These are phyloP conservation scores for Sinhomidia bicolor DNA, from an alignment of 2,888 invertebrate genomes.

Conservation along the genomic window DNA sequence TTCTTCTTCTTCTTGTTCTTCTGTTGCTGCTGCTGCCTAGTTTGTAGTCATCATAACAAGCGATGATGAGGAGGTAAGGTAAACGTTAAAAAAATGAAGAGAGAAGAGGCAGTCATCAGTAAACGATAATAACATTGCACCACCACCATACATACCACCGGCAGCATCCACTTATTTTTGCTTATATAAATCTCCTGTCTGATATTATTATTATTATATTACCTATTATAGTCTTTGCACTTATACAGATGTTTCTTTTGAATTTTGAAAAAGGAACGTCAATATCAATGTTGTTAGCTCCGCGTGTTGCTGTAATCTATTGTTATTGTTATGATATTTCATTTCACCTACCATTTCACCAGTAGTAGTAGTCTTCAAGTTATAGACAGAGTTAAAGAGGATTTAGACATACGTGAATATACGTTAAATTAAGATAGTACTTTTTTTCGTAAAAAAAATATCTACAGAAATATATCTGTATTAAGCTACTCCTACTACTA, in stretches of 20 bases:
- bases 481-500: constrained; percentile 44
- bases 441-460: no score
- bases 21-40: no score
- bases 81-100: neutral
- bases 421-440: no score
- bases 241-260: constrained; percentile 22
- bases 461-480: no score
- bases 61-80: neutral
- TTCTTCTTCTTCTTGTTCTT: neutral
- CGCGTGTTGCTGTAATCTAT: constrained; percentile 43
- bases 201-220: no score
- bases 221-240: neutral
- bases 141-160: neutral
- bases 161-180: constrained; percentile 12
- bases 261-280: constrained; percentile 28
- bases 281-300: constrained; percentile 17
- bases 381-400: neutral
- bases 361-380: neutral
- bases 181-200: neutral
- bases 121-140: constrained; percentile 5
- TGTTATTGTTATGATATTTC: constrained; percentile 62
- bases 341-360: constrained; percentile 46
- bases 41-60: no score
- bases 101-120: neutral
- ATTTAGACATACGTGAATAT: neutral